Conservation (phyloP, 2,797 vertebrate species). For the Poecilia wingei region DNA sequence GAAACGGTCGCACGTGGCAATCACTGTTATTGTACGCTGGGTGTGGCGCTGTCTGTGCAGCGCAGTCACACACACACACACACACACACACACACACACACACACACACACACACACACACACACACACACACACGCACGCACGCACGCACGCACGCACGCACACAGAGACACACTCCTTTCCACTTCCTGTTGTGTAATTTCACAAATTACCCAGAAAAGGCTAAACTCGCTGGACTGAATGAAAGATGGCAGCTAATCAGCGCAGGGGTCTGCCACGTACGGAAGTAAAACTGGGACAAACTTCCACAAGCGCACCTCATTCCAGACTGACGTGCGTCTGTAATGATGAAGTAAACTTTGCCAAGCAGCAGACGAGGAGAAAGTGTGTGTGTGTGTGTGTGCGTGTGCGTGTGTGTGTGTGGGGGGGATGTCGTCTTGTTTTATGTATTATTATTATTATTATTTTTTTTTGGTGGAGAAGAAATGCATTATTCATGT, state of each 20-base stretch:
- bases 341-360: constrained; percentile 77
- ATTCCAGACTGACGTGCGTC: constrained; percentile 44
- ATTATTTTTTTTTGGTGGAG: constrained; percentile 13
- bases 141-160: constrained; percentile 14
- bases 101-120: constrained; percentile 17
- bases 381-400: constrained; percentile 45
- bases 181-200: constrained; percentile 63
- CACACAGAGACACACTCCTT: constrained; percentile 23
- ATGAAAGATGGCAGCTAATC: constrained; percentile 56
- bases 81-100: constrained; percentile 14
- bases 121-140: constrained; percentile 8
- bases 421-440: constrained; percentile 52
- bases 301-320: constrained; percentile 16
- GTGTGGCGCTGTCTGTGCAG: constrained; percentile 40
- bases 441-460: background rate
- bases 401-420: background rate
- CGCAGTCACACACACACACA: constrained; percentile 15
- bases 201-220: constrained; percentile 34
- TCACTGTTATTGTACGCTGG: constrained; percentile 31
- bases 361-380: constrained; percentile 54
- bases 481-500: constrained; percentile 75
- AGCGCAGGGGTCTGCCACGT: background rate
- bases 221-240: constrained; percentile 60
- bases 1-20: constrained; percentile 35
- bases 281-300: constrained; percentile 36